phyloP scores from a whole-genome alignment of 23 tunicate genomes.

The Trididemnum nubilum region DNA sequence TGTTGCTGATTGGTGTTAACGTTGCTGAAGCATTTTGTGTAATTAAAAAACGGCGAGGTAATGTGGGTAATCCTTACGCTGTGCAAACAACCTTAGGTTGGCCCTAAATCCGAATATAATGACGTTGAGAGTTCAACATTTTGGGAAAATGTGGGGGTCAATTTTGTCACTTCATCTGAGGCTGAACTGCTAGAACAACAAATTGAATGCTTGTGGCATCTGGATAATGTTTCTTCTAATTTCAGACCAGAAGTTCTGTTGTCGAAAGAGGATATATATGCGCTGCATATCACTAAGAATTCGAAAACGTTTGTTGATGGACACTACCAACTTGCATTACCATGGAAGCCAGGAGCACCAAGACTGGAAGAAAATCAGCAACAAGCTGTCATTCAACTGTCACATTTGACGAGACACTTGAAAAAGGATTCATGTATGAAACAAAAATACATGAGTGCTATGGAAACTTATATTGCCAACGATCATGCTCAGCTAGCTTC shows the following conservation, averaged over 20 bases:
- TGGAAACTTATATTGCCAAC: background rate
- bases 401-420: background rate
- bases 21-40: background rate
- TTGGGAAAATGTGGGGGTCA: too few relatives aligned
- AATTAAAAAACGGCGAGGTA: background rate
- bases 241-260: too few relatives aligned
- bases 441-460: background rate
- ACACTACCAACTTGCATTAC: too few relatives aligned
- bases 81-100: background rate
- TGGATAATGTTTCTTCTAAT: too few relatives aligned
- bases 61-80: background rate
- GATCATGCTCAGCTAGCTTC: background rate
- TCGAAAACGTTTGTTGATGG: background rate
- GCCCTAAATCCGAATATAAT: too few relatives aligned
- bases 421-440: background rate
- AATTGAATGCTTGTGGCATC: too few relatives aligned
- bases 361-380: too few relatives aligned
- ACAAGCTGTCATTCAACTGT: background rate
- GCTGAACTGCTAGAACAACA: too few relatives aligned
- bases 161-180: background rate
- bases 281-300: background rate
- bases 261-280: too few relatives aligned
- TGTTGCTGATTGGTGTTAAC: too few relatives aligned
- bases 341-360: too few relatives aligned
- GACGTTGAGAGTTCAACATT: too few relatives aligned